Base-by-base conservation (phyloP, 2,888 invertebrate genomes). In the Sinohyriopsis cumingii region DNA sequence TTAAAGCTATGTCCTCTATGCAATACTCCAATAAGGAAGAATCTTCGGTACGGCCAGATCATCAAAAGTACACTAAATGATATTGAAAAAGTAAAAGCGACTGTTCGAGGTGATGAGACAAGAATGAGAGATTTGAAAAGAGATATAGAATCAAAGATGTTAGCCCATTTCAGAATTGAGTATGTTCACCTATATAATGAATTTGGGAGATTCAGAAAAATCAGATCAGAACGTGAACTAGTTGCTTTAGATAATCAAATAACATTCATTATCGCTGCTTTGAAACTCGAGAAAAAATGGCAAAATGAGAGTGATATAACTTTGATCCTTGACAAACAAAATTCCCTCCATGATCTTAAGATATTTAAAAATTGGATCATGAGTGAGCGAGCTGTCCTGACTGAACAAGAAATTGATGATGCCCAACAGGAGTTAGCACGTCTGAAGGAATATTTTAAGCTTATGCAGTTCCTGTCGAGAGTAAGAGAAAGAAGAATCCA, bases 11-110 rank as follows among this genome's bases (percentile, higher is more conserved):
- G n/a, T n/a, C n/a, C n/a, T n/a, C n/a, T n/a, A n/a, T n/a, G n/a
- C n/a, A n/a, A n/a, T n/a, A n/a, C n/a, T n/a, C n/a, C n/a, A n/a
- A n/a, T n/a, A n/a, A n/a, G n/a, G n/a, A n/a, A n/a, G n/a, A n/a
- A n/a, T n/a, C n/a, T n/a, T n/a, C n/a, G n/a, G n/a, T n/a, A n/a
- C n/a, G n/a, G n/a, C n/a, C n/a, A n/a, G n/a, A n/a, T n/a, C n/a
- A n/a, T n/a, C n/a, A n/a, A n/a, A n/a, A n/a, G n/a, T n/a, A n/a
- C n/a, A n/a, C n/a, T n/a, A n/a, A n/a, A n/a, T n/a, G n/a, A n/a
- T 69, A 88, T 91, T 45, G 84, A 86, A 69, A 64, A 75, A 19
- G 89, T 91, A 0, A 87, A 87, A 76, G 66, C 57, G 55, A 75
- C 63, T 54, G 3, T n/a, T n/a, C n/a, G n/a, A n/a, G 79, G 76